A percentile compares a stretch with the other conserved stretches of the same genome.
These are phyloP conservation scores for Amphiura filiformis DNA, from an alignment of 35 echinoderm and acorn worm genomes.

Conservation along the genomic window DNA sequence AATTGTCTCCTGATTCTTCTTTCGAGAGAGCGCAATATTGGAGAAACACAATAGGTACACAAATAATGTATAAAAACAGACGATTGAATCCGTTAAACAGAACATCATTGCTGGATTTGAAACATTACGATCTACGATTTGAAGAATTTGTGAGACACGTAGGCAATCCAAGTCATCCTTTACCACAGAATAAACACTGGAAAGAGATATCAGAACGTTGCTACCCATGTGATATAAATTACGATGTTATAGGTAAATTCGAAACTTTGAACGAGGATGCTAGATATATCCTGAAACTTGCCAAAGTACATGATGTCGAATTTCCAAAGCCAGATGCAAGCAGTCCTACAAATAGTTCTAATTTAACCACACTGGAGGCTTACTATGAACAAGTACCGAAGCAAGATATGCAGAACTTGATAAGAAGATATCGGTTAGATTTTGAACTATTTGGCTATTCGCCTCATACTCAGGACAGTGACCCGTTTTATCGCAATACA, in stretches of 20 bases:
- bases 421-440: slow-evolving; percentile 57
- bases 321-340: slow-evolving; percentile 77
- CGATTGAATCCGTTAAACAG: neutral
- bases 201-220: slow-evolving; percentile 33
- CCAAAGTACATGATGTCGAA: slow-evolving; percentile 17
- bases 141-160: slow-evolving; percentile 44
- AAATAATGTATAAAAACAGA: slow-evolving; percentile 4
- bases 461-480: neutral
- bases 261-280: slow-evolving; percentile 42
- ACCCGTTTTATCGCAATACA: neutral
- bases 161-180: neutral
- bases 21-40: neutral
- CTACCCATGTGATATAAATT: slow-evolving; percentile 46
- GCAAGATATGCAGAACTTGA: slow-evolving; percentile 53
- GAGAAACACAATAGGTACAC: neutral
- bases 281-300: slow-evolving; percentile 23
- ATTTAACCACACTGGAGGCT: slow-evolving; percentile 37
- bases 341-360: slow-evolving; percentile 85
- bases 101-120: neutral
- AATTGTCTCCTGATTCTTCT: slow-evolving; percentile 28
- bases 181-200: slow-evolving; percentile 45
- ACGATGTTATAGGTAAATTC: slow-evolving; percentile 61
- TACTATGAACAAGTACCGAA: slow-evolving; percentile 58
- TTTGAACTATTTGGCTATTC: slow-evolving; percentile 83
- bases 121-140: slow-evolving; percentile 25